Evolutionary conservation across 2,888 invertebrate genomes (phyloP).

Genomic region (Phengaris alcon): DNA sequence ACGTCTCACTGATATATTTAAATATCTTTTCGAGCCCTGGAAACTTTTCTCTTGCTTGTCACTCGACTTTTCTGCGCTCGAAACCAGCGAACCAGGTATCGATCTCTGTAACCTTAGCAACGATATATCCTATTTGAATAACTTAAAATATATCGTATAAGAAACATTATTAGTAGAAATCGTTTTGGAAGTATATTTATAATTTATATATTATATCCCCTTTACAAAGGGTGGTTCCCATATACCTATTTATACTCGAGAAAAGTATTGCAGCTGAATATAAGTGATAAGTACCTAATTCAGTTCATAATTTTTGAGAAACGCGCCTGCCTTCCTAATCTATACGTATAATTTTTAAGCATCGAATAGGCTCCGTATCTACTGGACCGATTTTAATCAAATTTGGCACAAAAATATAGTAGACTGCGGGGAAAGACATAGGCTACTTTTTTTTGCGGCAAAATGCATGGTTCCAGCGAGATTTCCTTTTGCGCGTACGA

Average conservation of each 20-base stretch:
- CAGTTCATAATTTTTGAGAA: too few species aligned
- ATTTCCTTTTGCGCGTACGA: too few species aligned
- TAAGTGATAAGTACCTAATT: neutral
- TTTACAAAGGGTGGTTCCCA: neutral
- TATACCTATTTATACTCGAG: neutral
- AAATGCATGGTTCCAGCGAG: too few species aligned
- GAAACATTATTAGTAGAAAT: neutral
- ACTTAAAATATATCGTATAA: constrained; percentile 16
- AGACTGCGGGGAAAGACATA: too few species aligned
- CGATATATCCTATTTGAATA: constrained; percentile 24
- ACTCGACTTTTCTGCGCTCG: neutral
- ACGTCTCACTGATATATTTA: constrained; percentile 30
- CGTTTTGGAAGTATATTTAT: neutral
- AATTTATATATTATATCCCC: neutral
- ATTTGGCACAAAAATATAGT: too few species aligned
- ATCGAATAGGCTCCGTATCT: too few species aligned
- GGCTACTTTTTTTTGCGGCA: too few species aligned
- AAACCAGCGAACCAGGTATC: neutral
- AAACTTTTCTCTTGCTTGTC: neutral
- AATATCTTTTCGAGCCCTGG: constrained; percentile 11
- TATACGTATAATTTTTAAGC: too few species aligned
- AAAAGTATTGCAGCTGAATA: neutral
- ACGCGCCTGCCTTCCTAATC: too few species aligned
- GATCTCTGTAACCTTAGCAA: constrained; percentile 24
- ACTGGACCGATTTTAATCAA: too few species aligned